Base-by-base conservation (phyloP, 2,797 vertebrate species). In the Ctenosaura bakeri region DNA sequence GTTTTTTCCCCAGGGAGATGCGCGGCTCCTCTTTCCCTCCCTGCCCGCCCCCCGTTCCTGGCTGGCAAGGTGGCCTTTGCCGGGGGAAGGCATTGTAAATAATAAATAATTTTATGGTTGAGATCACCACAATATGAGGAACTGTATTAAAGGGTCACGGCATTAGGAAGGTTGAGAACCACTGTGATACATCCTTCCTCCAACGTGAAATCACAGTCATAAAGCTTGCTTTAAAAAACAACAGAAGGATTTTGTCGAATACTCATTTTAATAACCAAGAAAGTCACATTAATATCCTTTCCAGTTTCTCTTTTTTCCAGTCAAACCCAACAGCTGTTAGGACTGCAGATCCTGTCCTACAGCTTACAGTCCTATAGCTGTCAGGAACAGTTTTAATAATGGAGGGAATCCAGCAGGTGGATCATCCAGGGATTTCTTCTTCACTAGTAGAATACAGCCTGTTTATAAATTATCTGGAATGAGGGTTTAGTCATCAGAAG, bases 221-320 rank as follows among this genome's bases (percentile, higher is more conserved):
- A 87, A 94, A 92, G 83, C 90, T 83, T 87, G 24, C 59, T 54
- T 69, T 86, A 50, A 78, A 92, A 62, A 90, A 86, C 88, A 91
- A 87, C 12, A 69, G 59, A 91, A 92, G 59, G 92, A 56, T 92
- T 93, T 91, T 87, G 92, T 86, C 84, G 66, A 32, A 69, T 92
- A 92, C 94, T 92, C 93, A 91, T 93, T 93, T 92, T 84, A 94
- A 84, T 16, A 29, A 59, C 29, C 2, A 32, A 94, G 88, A 84
- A 5, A 93, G 84, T 93, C 94, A 92, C 90, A 92, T 73, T 79
- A 93, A 88, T 90, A 77, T 89, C 93, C 24, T 93, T 85, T 92
- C 90, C 52, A 7, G 69, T 35, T 22, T 59, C 50, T 64, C 73
- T 80, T 76, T 89, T 82, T 80, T 77, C 73, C 77, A 85, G 78